Base-by-base conservation (phyloP, 2,888 invertebrate species). In the Lutraria lutraria region DNA sequence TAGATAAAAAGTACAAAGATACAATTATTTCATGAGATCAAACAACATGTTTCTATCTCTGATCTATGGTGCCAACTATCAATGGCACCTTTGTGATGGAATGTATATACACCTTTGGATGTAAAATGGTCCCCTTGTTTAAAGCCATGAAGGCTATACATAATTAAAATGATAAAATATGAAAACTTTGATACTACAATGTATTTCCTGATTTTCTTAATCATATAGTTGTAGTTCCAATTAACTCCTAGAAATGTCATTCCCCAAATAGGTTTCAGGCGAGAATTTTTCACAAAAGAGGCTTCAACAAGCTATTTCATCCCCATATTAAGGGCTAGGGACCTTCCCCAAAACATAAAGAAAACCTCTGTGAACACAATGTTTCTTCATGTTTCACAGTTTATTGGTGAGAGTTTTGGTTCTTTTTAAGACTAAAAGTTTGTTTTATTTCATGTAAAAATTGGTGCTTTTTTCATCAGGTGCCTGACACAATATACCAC, bases 131-230 rank as follows among this genome's bases (percentile, higher is more conserved):
- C 25, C 76, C 13, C 21, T 6, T 34, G 76, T 76, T 76, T 76
- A 76, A 76, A 76, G 76, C 76, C 76, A 34, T 76, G 31, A 76
- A 76, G 76, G 76, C 76, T 76, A 31, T n/a, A 34, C 43, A 34
- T 31, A 68, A 68, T 25, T 68, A 25, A 25, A 3, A 34, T 76
- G 6, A 34, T 31, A 34, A 76, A 31, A 31, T 76, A 34, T 56
- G 19, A 34, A 34, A 31, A 31, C 34, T 2, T 15, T 25, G 3
- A 72, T 31, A n/a, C 29, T n/a, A 25, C 8, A n/a, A 25, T 29
- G 13, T 72, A 25, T n/a, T n/a, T n/a, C n/a, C n/a, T n/a, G n/a
- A n/a, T n/a, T n/a, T n/a, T n/a, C n/a, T n/a, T n/a, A n/a, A n/a
- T n/a, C n/a, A n/a, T n/a, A n/a, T n/a, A n/a, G n/a, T n/a, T n/a